Percentiles rank a stretch among this genome's conserved stretches.
Evolutionary conservation across 35 echinoderm and acorn worm species (phyloP).

Genomic region (Amphiura filiformis): DNA sequence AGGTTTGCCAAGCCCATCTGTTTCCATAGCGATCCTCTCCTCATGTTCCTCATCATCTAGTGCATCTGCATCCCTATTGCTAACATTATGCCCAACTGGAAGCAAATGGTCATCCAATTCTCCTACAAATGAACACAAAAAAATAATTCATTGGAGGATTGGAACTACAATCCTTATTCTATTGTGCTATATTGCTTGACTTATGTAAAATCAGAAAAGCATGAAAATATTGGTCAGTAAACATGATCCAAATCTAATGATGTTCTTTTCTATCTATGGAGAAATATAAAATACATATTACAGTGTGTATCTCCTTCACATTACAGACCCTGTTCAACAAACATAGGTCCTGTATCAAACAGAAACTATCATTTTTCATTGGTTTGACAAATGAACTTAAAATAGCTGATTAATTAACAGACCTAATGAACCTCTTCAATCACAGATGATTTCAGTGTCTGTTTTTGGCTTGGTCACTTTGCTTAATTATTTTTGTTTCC

Average conservation of each 20-base stretch:
- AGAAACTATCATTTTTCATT: no score
- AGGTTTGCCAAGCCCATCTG: constrained; percentile 60
- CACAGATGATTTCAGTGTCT: no score
- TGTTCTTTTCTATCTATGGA: no score
- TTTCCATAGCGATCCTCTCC: constrained; percentile 33
- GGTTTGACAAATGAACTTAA: no score
- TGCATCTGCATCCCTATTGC: constrained; percentile 25
- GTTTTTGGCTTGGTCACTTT: no score
- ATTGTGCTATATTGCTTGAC: not conserved
- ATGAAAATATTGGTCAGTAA: not conserved
- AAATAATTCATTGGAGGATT: not conserved
- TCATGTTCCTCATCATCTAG: constrained; percentile 40
- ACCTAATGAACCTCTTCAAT: no score
- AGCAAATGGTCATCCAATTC: constrained; percentile 83
- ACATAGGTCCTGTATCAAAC: no score
- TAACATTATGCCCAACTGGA: constrained; percentile 61
- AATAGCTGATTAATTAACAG: no score
- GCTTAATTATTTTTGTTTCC: no score
- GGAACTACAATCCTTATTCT: not conserved
- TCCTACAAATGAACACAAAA: constrained; percentile 38
- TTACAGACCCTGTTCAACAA: no score
- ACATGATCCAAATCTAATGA: no score
- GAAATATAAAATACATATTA: not conserved
- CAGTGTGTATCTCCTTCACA: no score
- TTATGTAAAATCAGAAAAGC: not conserved